phyloP scores from a whole-genome alignment of 2,113 vertebrate species.

The Myotis davidii region DNA sequence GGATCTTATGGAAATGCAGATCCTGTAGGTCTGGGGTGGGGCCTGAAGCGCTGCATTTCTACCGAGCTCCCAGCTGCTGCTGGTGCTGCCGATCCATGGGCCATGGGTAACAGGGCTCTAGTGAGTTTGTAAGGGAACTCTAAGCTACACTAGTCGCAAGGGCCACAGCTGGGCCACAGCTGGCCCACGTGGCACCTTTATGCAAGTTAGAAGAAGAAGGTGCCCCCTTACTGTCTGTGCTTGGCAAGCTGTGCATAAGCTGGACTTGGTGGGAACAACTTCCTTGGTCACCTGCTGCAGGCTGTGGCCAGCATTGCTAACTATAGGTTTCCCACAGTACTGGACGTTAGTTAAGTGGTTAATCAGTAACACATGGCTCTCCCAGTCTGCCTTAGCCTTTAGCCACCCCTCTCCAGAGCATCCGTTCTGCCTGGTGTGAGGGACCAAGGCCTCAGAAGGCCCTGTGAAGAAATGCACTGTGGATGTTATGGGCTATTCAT shows the following conservation, averaged over 20 bases:
- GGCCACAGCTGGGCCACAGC: constrained; percentile 46
- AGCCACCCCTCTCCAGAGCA: neutral
- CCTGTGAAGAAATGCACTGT: neutral
- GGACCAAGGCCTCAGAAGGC: neutral
- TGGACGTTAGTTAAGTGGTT: neutral
- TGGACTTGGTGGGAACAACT: neutral
- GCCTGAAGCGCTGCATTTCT: neutral
- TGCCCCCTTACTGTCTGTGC: neutral
- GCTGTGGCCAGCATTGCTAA: neutral
- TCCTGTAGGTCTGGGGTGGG: neutral
- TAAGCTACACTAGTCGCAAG: neutral
- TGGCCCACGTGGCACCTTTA: neutral
- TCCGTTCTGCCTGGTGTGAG: neutral
- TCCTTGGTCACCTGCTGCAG: neutral
- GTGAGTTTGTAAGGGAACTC: neutral
- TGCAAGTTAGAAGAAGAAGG: constrained; percentile 11
- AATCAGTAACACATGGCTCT: neutral
- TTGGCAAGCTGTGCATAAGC: constrained; percentile 36
- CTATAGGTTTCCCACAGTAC: neutral
- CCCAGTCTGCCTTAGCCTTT: neutral
- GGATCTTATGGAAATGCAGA: neutral
- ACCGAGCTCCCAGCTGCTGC: neutral
- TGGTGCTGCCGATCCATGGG: neutral
- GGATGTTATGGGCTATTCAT: neutral
- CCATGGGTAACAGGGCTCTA: neutral